Evolutionary conservation across 2,113 vertebrate species (phyloP).

Genomic region (Macrotis lagotis): DNA sequence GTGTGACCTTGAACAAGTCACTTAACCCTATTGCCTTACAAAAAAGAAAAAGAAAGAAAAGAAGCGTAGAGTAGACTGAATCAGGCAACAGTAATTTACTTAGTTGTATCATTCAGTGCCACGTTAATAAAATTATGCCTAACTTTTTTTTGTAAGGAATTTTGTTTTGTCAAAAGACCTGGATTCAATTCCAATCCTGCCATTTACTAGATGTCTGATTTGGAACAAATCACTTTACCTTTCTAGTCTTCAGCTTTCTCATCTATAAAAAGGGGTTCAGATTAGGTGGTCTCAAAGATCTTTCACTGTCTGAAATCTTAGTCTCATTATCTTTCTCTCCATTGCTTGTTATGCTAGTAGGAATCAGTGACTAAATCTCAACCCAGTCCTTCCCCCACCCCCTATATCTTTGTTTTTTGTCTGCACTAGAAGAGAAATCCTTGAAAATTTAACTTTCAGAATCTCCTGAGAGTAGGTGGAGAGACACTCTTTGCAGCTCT

Average conservation of each 20-base stretch:
- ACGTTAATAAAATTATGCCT: not conserved
- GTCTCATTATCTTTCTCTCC: not conserved
- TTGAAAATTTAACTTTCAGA: not conserved
- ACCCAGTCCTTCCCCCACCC: fast-evolving
- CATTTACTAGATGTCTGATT: not conserved
- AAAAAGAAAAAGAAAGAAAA: no score
- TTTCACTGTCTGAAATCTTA: not conserved
- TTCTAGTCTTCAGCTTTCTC: not conserved
- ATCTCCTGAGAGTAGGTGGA: not conserved
- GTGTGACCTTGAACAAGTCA: no score
- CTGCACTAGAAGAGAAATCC: not conserved
- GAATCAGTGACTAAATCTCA: not conserved
- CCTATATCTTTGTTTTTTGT: not conserved
- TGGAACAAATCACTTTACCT: not conserved
- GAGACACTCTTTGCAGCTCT: not conserved
- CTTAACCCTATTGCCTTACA: no score
- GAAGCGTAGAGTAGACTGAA: not conserved
- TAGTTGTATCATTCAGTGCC: not conserved
- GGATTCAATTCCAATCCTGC: not conserved
- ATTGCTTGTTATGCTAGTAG: not conserved
- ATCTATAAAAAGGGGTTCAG: not conserved
- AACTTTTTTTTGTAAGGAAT: not conserved
- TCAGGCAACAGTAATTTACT: not conserved
- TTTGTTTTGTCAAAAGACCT: not conserved
- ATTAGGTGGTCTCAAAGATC: not conserved